A percentile compares a stretch with the other conserved stretches of the same genome.
phyloP scores from a whole-genome alignment of 2,797 vertebrate genomes.

The Peromyscus eremicus region DNA sequence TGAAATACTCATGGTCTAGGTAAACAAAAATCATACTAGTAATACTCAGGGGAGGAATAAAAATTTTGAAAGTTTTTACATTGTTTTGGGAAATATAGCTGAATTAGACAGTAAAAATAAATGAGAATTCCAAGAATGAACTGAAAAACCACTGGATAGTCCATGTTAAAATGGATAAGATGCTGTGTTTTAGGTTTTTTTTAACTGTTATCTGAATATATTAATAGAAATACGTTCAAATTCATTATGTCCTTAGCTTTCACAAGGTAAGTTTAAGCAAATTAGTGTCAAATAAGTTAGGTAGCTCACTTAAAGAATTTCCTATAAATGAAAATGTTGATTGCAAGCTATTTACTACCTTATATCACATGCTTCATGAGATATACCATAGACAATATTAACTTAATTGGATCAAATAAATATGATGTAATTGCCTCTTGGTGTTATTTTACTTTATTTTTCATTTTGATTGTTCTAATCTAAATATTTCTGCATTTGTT shows the following conservation, averaged over 20 bases:
- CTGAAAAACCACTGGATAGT: not conserved
- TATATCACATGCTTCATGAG: not conserved
- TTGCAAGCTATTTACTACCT: not conserved
- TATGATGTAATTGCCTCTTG: not conserved
- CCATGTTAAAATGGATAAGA: not conserved
- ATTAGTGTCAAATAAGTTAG: not conserved
- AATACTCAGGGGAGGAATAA: accelerated
- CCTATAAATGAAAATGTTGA: not conserved
- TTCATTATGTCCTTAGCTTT: not conserved
- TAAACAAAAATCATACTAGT: not conserved
- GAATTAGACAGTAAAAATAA: not conserved
- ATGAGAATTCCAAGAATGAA: not conserved
- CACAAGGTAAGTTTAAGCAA: not conserved
- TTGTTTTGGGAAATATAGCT: not conserved
- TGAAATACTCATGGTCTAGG: not conserved
- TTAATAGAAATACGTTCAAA: not conserved
- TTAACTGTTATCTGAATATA: not conserved
- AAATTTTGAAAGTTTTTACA: accelerated
- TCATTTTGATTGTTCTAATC: not conserved
- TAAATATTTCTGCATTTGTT: not conserved
- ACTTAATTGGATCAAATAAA: not conserved
- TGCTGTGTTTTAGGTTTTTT: not conserved
- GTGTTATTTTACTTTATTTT: not conserved
- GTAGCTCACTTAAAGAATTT: not conserved
- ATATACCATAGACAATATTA: not conserved